Conservation (phyloP, 2,888 invertebrate species). For the Aspidapion aeneum region DNA sequence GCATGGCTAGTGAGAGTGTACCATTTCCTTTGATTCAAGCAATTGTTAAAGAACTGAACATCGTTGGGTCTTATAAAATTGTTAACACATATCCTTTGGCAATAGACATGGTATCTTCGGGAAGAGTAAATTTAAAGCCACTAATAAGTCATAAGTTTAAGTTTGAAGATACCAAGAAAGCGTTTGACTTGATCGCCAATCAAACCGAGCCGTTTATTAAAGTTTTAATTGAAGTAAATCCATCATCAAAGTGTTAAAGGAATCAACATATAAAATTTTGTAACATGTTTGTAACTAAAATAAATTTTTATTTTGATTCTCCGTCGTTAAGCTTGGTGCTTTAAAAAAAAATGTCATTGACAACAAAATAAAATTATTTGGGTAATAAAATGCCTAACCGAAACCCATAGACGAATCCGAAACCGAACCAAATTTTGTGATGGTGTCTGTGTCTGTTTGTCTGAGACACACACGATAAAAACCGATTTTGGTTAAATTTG, state of each 20-base stretch:
- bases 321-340: too few relatives aligned
- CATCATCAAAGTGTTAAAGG: neutral
- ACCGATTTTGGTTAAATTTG: too few relatives aligned
- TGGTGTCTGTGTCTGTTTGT: too few relatives aligned
- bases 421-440: too few relatives aligned
- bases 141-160: neutral
- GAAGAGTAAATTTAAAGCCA: neutral
- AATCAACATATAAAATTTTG: too few relatives aligned
- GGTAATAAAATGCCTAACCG: too few relatives aligned
- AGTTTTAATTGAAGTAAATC: neutral
- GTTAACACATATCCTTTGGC: neutral
- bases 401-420: too few relatives aligned
- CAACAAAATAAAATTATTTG: too few relatives aligned
- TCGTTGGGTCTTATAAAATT: neutral
- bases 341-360: too few relatives aligned
- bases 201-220: neutral
- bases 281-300: too few relatives aligned
- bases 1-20: neutral
- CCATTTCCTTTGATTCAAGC: neutral
- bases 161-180: neutral
- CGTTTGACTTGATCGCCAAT: neutral
- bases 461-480: too few relatives aligned
- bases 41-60: neutral
- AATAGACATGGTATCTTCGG: neutral
- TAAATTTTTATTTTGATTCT: too few relatives aligned